Evolutionary conservation across 2,888 invertebrate genomes (phyloP), one percentile per base, ranked within the genome.

Genomic region (Imbricaverruca yamaguchii): DNA sequence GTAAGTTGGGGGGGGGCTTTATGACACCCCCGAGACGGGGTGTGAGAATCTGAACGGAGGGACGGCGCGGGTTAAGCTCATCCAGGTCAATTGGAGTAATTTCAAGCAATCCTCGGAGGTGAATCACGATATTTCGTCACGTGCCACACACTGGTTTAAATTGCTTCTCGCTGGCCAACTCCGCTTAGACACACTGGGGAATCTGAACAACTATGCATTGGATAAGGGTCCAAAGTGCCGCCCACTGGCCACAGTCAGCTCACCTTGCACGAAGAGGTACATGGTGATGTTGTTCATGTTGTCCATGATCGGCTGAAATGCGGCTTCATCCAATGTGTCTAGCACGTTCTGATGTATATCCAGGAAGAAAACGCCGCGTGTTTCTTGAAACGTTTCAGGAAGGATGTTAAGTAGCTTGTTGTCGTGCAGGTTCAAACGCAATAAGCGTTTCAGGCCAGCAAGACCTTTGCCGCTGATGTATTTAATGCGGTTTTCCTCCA

Each of bases 261-360:
- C 39, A 94, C 94, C 93, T 90, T 92, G 92, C 83, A 94, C 89
- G 85, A 92, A 90, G 87, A 94, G 91, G 89, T 92, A 91, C 87
- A 93, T 92, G 86, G 91, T 91, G 85, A 88, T 90, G 85, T 92
- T 92, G 88, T 92, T 92, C 87, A 94, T 90, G 88, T 93, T 93
- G 87, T 91, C 91, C 87, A 93, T 89, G 88, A 94, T 91, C 83
- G 93, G 93, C 86, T 91, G 91, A 85, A 93, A 90, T 86, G 93
- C 93, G 86, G 92, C 92, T 87, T 91, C 91, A 85, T 92, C 92
- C 87, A 95, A 89, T 81, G 92, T 92, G 87, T 92, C 92, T 86
- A 95, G 90, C 85, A 90, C 89, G 87, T 95, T 95, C 84, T 92
- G 91, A 86, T 93, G 91, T 84, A 95, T 89, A 88, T 95, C 93